Conservation (phyloP, 2,888 invertebrate genomes). For the Cheilosia grossa region DNA sequence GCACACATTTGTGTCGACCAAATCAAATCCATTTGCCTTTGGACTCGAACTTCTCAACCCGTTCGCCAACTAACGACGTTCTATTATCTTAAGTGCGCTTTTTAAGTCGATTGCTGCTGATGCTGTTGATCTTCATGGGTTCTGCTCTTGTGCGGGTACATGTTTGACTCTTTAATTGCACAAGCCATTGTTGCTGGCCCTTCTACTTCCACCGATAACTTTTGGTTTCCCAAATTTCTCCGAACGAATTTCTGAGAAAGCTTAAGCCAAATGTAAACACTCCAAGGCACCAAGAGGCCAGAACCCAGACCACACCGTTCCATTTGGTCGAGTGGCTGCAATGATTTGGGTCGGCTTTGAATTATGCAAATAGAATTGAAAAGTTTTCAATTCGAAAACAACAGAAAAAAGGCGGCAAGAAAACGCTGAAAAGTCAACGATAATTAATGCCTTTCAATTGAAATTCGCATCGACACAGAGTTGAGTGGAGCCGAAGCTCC, state of each 20-base stretch:
- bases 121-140: slow-evolving; percentile 39
- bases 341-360: slow-evolving; percentile 36
- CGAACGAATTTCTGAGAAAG: slow-evolving; percentile 52
- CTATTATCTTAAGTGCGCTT: slow-evolving; percentile 77
- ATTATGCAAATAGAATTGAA: slow-evolving; percentile 39
- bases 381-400: slow-evolving; percentile 58
- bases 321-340: slow-evolving; percentile 45
- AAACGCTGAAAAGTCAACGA: slow-evolving; percentile 44
- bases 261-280: slow-evolving; percentile 70
- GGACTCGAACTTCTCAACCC: slow-evolving; percentile 22
- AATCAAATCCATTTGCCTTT: slow-evolving; percentile 38
- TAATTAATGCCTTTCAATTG: slow-evolving; percentile 71
- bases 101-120: slow-evolving; percentile 71
- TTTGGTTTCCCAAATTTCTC: slow-evolving; percentile 49
- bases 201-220: slow-evolving; percentile 20
- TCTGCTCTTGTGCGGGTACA: background rate
- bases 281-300: slow-evolving; percentile 7
- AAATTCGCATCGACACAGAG: slow-evolving; percentile 51
- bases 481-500: slow-evolving; percentile 19
- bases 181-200: slow-evolving; percentile 26
- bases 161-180: slow-evolving; percentile 16
- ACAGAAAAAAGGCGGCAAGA: slow-evolving; percentile 17
- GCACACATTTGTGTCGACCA: slow-evolving; percentile 31
- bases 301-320: slow-evolving; percentile 2
- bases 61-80: slow-evolving; percentile 74